Conservation (phyloP, 2,888 invertebrate genomes). For the Pyrrhosoma nymphula region DNA sequence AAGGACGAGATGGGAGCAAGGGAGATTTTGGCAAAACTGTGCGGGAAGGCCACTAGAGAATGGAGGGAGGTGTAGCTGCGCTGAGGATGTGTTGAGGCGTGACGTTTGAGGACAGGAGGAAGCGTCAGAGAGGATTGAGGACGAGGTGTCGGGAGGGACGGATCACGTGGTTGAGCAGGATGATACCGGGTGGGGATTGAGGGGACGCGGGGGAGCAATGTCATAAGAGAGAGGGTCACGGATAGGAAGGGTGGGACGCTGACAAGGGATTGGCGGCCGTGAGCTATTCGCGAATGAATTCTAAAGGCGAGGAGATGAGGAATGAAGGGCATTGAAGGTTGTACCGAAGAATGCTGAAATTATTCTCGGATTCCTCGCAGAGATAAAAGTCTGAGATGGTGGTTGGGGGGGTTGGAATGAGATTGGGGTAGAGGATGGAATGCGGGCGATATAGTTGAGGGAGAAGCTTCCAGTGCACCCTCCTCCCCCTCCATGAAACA, state of each 20-base stretch:
- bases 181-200: not conserved
- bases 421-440: constrained; percentile 16
- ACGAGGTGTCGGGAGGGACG: not conserved
- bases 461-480: constrained; percentile 7
- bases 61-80: too few relatives aligned
- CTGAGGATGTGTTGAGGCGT: too few relatives aligned
- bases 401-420: not conserved
- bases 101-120: not conserved
- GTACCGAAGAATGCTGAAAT: constrained; percentile 58
- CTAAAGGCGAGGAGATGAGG: not conserved
- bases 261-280: constrained; percentile 48
- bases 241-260: not conserved
- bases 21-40: too few relatives aligned
- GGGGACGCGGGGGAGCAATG: not conserved
- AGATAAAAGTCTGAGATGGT: constrained; percentile 28
- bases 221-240: not conserved
- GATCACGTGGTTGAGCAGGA: not conserved
- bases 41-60: too few relatives aligned
- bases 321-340: not conserved
- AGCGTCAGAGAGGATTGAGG: not conserved
- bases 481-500: not conserved
- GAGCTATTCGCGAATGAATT: constrained; percentile 42
- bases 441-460: constrained; percentile 56
- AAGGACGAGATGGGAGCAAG: too few relatives aligned
- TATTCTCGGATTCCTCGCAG: constrained; percentile 53